Base-by-base conservation (phyloP, 2,888 invertebrate species). In the Gortyna flavago region DNA sequence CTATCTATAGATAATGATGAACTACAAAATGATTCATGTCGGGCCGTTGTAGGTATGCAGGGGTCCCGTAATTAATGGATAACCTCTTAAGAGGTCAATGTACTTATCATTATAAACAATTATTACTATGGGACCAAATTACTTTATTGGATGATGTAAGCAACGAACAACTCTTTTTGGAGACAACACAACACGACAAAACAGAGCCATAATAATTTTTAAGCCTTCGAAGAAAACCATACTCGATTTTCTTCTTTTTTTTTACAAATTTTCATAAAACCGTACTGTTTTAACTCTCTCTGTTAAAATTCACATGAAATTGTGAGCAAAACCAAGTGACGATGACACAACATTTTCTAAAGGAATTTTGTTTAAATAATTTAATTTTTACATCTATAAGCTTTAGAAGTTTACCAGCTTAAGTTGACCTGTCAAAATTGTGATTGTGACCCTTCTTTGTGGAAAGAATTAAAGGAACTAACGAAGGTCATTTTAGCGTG, bases 371-470 rank as follows among this genome's bases (percentile, higher is more conserved):
- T 72, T 71, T 59, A 68, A 65, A 74, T 64, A 44, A 62, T 77
- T 75, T 68, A 59, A 59, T 74, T 84, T 78, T 66, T 66, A 65
- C n/a, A 71, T 62, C 25, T 70, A 64, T 75, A 75, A 76, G 61
- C 57, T 76, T 48, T 21, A 38, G 32, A 65, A 76, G 13, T 29
- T 38, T 9, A 32, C 71, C 62, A 79, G 44, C 59, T 0, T 72
- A 71, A 44, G 18, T 59, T 38, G 62, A 57, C 0, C 35, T 16
- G 38, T 29, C 13, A 64, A 77, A 64, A 72, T 25, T 51, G n/a
- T 57, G 13, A 72, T 18, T 77, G 25, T 65, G 65, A 57, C n/a
- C 57, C 65, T 51, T 75, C 57, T 38, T 62, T 38, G 8, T 7
- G 13, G 32, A 3, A 65, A 78, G 38, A 72, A 65, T 73, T 51